Evolutionary conservation across 2,888 invertebrate species (phyloP).

Genomic region (Lobophora halterata): DNA sequence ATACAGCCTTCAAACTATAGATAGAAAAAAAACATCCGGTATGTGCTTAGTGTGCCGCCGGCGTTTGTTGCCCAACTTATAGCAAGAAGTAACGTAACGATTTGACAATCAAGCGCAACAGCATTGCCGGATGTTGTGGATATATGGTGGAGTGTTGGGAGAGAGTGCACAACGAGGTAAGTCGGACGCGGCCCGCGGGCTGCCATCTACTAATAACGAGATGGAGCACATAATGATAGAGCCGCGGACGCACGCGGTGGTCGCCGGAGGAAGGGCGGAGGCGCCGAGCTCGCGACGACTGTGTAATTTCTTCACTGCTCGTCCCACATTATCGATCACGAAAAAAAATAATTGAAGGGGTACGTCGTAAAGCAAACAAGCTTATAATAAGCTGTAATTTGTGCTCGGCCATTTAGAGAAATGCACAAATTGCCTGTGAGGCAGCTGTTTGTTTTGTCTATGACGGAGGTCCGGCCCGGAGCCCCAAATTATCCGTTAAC

Average conservation of each 20-base stretch:
- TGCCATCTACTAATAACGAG: slow-evolving; percentile 40
- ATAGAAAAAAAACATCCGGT: slow-evolving; percentile 31
- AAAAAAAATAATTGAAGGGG: slow-evolving; percentile 80
- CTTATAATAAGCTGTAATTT: slow-evolving; percentile 81
- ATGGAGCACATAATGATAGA: slow-evolving; percentile 46
- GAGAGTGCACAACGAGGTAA: slow-evolving; percentile 15
- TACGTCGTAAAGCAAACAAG: slow-evolving; percentile 81
- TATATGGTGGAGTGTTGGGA: background rate
- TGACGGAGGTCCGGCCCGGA: slow-evolving; percentile 73
- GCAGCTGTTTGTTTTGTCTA: slow-evolving; percentile 81
- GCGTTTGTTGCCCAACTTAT: slow-evolving; percentile 11
- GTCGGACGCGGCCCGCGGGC: slow-evolving; percentile 23
- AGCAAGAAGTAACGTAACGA: slow-evolving; percentile 4
- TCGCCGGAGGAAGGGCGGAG: slow-evolving; percentile 55
- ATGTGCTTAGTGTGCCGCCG: slow-evolving; percentile 29
- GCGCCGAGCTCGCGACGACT: slow-evolving; percentile 67
- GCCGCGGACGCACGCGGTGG: slow-evolving; percentile 35
- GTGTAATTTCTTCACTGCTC: slow-evolving; percentile 77
- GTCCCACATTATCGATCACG: slow-evolving; percentile 75
- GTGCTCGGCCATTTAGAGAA: slow-evolving; percentile 80
- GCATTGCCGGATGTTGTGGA: slow-evolving; percentile 1
- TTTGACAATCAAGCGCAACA: slow-evolving; percentile 6
- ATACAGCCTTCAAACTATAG: slow-evolving; percentile 34
- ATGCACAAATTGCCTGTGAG: slow-evolving; percentile 75
- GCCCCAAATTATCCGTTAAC: slow-evolving; percentile 78